phyloP scores from a whole-genome alignment of 2,888 invertebrate genomes.

The Pterobdella sp. region DNA sequence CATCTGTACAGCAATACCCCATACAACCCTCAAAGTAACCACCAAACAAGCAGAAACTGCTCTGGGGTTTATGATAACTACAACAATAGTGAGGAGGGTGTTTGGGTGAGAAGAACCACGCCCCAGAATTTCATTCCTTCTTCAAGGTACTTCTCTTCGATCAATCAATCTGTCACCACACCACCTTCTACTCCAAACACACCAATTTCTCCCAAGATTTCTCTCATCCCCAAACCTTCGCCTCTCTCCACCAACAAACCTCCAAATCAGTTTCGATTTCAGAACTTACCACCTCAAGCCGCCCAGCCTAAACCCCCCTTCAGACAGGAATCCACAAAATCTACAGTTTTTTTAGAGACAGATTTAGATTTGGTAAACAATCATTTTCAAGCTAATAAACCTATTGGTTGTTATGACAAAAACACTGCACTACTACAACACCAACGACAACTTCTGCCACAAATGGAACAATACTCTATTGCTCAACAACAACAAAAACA shows the following conservation, averaged over 20 bases:
- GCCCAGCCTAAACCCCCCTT: no score
- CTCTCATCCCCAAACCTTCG: neutral
- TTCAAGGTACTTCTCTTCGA: neutral
- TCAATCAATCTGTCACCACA: neutral
- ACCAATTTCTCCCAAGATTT: neutral
- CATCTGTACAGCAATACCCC: neutral
- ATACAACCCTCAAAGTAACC: neutral
- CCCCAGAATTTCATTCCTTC: slow-evolving; percentile 5
- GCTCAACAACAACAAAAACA: neutral
- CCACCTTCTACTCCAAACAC: neutral
- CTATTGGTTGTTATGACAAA: no score
- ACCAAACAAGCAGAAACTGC: neutral
- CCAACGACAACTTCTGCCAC: no score
- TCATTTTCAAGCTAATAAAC: neutral
- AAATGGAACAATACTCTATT: no score
- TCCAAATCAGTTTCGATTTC: no score
- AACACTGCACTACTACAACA: no score
- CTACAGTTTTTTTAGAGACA: neutral
- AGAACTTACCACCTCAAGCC: neutral
- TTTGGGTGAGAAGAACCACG: slow-evolving; percentile 24
- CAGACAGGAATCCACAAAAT: neutral
- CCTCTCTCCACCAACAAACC: neutral
- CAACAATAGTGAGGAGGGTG: neutral
- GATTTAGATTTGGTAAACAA: neutral
- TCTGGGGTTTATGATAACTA: neutral